These are phyloP conservation scores for Phalangium opilio DNA, from an alignment of 2,888 invertebrate genomes.

Conservation along the genomic window DNA sequence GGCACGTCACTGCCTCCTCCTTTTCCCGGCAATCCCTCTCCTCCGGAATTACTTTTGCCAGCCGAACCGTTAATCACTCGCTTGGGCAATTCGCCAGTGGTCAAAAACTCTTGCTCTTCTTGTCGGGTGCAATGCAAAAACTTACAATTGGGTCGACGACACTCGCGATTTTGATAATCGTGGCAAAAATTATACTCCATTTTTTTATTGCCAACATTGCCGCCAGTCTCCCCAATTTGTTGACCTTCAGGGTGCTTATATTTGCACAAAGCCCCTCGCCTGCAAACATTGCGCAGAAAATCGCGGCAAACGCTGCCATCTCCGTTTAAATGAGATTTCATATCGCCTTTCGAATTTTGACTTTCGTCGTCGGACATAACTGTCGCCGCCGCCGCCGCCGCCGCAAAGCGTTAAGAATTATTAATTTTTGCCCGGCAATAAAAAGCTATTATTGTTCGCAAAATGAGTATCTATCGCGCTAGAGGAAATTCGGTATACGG, in stretches of 20 bases:
- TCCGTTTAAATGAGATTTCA: neutral
- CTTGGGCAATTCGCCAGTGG: slow-evolving; percentile 52
- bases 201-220: too few species aligned
- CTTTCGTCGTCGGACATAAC: neutral
- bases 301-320: slow-evolving; percentile 42
- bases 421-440: too few species aligned
- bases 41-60: neutral
- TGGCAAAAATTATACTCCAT: slow-evolving; percentile 37
- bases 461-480: too few species aligned
- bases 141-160: slow-evolving; percentile 53
- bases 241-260: slow-evolving; percentile 37
- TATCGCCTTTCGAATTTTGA: neutral
- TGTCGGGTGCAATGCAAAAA: slow-evolving; percentile 60
- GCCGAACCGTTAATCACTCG: slow-evolving; percentile 32
- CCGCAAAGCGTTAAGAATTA: too few species aligned
- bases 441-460: too few species aligned
- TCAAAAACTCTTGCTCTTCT: slow-evolving; percentile 52
- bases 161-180: slow-evolving; percentile 53
- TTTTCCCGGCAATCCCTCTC: slow-evolving; percentile 25
- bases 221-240: slow-evolving; percentile 28
- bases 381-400: too few species aligned
- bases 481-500: too few species aligned
- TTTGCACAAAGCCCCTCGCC: slow-evolving; percentile 43
- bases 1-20: slow-evolving; percentile 31
- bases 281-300: slow-evolving; percentile 43